A percentile compares a stretch with the other conserved stretches of the same genome.
Evolutionary conservation across 2,888 invertebrate species (phyloP).

Genomic region (Deroplatys truncata): DNA sequence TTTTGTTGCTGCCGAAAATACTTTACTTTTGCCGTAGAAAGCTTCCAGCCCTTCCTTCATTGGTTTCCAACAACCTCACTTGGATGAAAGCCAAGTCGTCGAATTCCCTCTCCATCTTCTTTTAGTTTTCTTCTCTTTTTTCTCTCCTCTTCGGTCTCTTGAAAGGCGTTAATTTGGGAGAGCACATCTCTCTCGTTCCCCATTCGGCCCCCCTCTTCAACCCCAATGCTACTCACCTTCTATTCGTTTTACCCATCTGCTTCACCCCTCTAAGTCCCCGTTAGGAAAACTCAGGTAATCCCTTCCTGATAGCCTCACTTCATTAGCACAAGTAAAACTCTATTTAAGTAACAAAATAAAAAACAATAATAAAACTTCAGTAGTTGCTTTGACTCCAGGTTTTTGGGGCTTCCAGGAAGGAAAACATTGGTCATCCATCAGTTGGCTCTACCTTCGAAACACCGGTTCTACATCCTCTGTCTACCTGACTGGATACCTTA

Average conservation of each 20-base stretch:
- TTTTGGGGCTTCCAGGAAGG: no score
- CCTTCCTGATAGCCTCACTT: conserved; percentile 18
- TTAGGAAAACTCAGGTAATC: conserved; percentile 21
- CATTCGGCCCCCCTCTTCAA: neutral
- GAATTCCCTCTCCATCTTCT: neutral
- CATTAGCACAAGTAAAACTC: conserved; percentile 21
- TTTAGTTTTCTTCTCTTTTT: conserved; percentile 2
- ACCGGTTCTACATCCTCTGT: no score
- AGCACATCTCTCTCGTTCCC: neutral
- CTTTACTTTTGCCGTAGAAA: conserved; percentile 19
- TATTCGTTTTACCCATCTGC: neutral
- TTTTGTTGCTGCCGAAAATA: conserved; percentile 22
- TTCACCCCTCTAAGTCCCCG: neutral
- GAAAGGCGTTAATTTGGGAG: conserved; percentile 24
- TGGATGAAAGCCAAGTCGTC: conserved; percentile 24
- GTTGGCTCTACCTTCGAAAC: no score
- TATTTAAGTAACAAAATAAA: conserved; percentile 12
- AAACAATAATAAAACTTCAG: neutral
- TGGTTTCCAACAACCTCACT: conserved; percentile 24
- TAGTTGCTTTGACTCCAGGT: neutral
- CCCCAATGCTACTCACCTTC: conserved; percentile 19
- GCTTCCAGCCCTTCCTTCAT: conserved; percentile 5
- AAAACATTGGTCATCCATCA: no score
- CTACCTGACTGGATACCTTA: no score
- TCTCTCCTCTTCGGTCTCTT: neutral